Conservation (phyloP, 2,888 invertebrate species). For the Chymomyza procnemis region DNA sequence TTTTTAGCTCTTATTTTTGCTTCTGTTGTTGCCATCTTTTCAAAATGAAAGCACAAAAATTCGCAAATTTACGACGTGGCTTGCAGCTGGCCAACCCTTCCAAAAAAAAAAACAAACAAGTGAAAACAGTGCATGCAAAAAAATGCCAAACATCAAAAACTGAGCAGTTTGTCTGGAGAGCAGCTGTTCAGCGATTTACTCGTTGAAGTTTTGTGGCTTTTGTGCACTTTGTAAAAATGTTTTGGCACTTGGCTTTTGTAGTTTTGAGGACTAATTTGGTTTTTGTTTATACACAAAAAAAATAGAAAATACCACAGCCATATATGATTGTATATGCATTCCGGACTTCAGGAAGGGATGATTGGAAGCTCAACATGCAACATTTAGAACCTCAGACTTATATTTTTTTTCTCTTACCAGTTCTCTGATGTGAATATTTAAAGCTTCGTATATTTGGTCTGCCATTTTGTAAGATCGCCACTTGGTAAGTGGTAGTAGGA, state of each 20-base stretch:
- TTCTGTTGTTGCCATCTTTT: not conserved
- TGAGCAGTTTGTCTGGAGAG: conserved; percentile 28
- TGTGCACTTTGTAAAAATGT: conserved; percentile 37
- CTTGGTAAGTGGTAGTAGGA: conserved; percentile 33
- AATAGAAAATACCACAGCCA: conserved; percentile 7
- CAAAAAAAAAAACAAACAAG: not conserved
- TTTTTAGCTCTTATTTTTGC: not conserved
- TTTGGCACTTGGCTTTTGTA: conserved; percentile 63
- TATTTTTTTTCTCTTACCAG: no score
- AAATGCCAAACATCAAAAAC: conserved; percentile 18
- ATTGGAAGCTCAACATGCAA: no score
- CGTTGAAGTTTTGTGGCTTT: conserved; percentile 61
- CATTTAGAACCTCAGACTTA: no score
- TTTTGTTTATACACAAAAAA: conserved; percentile 53
- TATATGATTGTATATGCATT: not conserved
- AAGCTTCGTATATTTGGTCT: conserved; percentile 38
- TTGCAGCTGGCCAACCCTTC: not conserved
- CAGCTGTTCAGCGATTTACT: conserved; percentile 52
- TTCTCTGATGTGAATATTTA: conserved; percentile 12
- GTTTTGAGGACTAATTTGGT: conserved; percentile 63
- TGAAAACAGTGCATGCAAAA: conserved; percentile 4
- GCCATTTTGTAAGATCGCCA: conserved; percentile 33
- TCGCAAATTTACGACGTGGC: not conserved
- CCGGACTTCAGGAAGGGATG: not conserved
- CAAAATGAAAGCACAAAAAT: not conserved